These are phyloP conservation scores for Cathartes aura DNA, from an alignment of 2,113 vertebrate species.

Conservation along the genomic window DNA sequence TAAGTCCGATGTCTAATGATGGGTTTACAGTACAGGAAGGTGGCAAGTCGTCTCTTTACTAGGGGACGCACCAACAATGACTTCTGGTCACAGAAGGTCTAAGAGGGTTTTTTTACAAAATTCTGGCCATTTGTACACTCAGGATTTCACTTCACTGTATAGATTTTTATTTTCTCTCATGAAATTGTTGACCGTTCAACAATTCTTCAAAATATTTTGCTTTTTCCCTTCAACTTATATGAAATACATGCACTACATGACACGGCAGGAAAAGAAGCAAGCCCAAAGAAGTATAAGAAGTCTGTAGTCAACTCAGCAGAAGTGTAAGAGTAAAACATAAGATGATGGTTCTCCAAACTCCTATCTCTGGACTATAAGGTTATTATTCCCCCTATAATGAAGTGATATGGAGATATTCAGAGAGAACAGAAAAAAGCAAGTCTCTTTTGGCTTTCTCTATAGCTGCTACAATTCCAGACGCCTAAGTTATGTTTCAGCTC, in stretches of 20 bases:
- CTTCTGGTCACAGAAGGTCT: neutral
- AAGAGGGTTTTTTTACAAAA: neutral
- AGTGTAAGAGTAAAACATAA: neutral
- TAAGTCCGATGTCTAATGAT: neutral
- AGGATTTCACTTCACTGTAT: neutral
- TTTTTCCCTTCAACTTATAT: neutral
- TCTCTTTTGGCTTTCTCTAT: neutral
- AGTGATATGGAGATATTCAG: neutral
- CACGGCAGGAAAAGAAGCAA: neutral
- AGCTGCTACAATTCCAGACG: neutral
- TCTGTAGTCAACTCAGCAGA: neutral
- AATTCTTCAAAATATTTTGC: neutral
- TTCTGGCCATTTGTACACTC: neutral
- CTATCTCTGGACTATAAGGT: neutral
- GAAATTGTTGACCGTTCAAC: neutral
- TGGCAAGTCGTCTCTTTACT: neutral
- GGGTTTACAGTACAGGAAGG: neutral
- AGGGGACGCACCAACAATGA: neutral
- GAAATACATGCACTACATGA: neutral
- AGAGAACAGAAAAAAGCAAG: neutral
- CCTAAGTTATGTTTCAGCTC: neutral
- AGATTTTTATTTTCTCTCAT: neutral
- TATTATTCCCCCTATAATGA: neutral
- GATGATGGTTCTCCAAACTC: neutral
- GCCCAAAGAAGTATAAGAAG: neutral